Evolutionary conservation across 2,797 vertebrate species (phyloP).

Genomic region (Denticeps clupeoides): DNA sequence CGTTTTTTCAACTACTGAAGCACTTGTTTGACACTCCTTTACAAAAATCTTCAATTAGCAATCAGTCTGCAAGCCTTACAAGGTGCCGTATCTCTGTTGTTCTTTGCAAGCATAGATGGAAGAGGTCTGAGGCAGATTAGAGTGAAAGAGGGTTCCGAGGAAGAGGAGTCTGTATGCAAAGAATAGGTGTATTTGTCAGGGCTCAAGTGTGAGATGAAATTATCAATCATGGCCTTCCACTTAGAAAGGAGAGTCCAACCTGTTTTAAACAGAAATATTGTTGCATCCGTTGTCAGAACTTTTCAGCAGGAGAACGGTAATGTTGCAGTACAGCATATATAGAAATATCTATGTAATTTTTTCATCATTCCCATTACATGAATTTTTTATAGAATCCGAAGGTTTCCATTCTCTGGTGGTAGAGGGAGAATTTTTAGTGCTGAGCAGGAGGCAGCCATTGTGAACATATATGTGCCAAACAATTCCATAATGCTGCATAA

Average conservation of each 20-base stretch:
- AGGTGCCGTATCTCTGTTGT: not conserved
- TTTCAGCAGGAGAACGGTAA: slow-evolving; percentile 7
- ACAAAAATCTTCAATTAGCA: not conserved
- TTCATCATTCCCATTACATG: too few species aligned
- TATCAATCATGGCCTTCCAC: too few species aligned
- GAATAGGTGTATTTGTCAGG: slow-evolving; percentile 6
- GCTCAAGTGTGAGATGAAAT: slow-evolving; percentile 4
- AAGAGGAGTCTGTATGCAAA: not conserved
- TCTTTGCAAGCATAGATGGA: not conserved
- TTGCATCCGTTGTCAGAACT: slow-evolving; percentile 8
- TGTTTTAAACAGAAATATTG: not conserved
- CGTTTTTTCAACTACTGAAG: not conserved
- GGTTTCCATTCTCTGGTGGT: too few species aligned
- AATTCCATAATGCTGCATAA: slow-evolving; percentile 8
- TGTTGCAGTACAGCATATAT: not conserved
- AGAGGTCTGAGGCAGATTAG: not conserved
- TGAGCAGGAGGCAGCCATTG: slow-evolving; percentile 12
- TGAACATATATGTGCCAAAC: slow-evolving; percentile 2
- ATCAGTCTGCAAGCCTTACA: not conserved
- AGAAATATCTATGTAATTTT: not conserved
- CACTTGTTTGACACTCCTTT: not conserved
- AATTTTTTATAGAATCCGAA: too few species aligned
- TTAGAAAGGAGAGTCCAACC: too few species aligned
- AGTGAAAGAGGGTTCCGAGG: slow-evolving; percentile 1
- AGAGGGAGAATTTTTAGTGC: slow-evolving; percentile 1